Evolutionary conservation across 1,140 invertebrate genomes (phyloP).

Genomic region (Drosophila eugracilis): DNA sequence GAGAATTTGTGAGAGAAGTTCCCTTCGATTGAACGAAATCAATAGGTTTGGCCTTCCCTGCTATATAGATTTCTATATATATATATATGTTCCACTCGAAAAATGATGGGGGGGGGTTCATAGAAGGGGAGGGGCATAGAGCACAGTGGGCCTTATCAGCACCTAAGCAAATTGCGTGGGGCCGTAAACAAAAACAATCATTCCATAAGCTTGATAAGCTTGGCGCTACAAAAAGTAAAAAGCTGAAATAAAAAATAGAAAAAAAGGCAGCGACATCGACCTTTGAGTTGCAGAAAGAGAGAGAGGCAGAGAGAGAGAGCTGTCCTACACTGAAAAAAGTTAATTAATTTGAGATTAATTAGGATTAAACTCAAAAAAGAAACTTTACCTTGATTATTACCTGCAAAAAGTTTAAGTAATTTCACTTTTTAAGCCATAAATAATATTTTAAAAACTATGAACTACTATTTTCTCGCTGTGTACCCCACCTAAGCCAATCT

Average conservation of each 20-base stretch:
- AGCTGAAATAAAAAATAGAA: constrained; percentile 27
- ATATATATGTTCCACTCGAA: constrained; percentile 25
- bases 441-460: too few species aligned
- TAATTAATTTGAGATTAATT: background rate
- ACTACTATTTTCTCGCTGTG: background rate
- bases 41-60: constrained; percentile 53
- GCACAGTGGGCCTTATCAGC: constrained; percentile 49
- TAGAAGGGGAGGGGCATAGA: background rate
- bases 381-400: too few species aligned
- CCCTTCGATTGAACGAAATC: constrained; percentile 32
- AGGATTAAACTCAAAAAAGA: too few species aligned
- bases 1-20: constrained; percentile 8
- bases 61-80: too few species aligned
- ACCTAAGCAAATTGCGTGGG: constrained; percentile 70
- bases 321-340: background rate
- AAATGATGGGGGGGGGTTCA: too few species aligned
- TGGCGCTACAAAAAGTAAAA: constrained; percentile 23
- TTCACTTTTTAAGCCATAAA: too few species aligned
- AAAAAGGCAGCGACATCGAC: constrained; percentile 33
- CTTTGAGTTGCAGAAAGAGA: constrained; percentile 48
- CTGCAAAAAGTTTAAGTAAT: too few species aligned
- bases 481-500: constrained; percentile 6
- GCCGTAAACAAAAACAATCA: constrained; percentile 75
- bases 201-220: constrained; percentile 47
- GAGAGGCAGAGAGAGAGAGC: constrained; percentile 14